Percentiles rank a stretch among this genome's conserved stretches.
Evolutionary conservation across 2,797 vertebrate species (phyloP).

Genomic region (Phrynocephalus guinanensis): DNA sequence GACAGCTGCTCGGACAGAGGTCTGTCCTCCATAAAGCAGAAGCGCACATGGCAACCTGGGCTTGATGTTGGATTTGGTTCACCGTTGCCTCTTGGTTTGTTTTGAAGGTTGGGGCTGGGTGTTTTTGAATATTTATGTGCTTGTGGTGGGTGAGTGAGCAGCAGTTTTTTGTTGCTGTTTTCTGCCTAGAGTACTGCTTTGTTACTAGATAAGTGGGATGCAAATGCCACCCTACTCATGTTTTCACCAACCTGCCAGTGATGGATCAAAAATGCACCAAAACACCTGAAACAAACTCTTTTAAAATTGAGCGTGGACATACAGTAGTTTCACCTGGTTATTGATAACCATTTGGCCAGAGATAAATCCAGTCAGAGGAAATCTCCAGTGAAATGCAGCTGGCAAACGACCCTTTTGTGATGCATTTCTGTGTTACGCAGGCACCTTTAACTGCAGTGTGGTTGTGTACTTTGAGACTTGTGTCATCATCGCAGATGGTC

Average conservation of each 20-base stretch:
- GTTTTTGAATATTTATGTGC: too few relatives aligned
- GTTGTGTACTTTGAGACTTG: neutral
- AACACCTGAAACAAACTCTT: neutral
- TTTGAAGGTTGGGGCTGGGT: too few relatives aligned
- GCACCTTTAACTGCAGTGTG: neutral
- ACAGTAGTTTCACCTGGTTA: neutral
- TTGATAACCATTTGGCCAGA: neutral
- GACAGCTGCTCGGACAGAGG: too few relatives aligned
- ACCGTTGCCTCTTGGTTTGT: too few relatives aligned
- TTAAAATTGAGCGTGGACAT: neutral
- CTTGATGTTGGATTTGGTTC: too few relatives aligned
- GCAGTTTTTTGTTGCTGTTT: neutral
- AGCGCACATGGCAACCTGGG: too few relatives aligned
- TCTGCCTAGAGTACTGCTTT: too few relatives aligned
- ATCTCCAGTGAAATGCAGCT: neutral
- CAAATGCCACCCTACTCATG: neutral
- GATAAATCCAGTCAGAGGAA: neutral
- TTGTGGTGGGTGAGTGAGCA: neutral
- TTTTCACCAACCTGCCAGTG: neutral
- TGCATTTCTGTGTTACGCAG: too few relatives aligned
- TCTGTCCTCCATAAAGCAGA: too few relatives aligned
- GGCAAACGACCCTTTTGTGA: neutral
- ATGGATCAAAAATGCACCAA: neutral
- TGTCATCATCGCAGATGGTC: neutral
- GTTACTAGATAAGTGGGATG: neutral